Base-by-base conservation (phyloP, 2,888 invertebrate genomes). In the Branchipolynoe longqiensis region DNA sequence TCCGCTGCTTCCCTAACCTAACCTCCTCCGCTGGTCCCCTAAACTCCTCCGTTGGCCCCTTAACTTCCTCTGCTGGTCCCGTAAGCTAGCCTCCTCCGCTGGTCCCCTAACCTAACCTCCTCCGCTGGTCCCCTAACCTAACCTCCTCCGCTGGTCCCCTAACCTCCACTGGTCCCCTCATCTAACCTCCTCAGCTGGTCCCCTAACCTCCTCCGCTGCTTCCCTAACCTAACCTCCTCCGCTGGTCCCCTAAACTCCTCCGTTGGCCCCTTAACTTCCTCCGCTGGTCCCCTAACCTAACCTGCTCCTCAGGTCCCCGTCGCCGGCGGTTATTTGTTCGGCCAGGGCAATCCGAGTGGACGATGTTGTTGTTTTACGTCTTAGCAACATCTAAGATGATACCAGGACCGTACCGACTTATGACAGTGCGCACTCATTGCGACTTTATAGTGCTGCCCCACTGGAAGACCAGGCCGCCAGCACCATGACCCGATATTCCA, bases 291-390 rank as follows among this genome's bases (percentile, higher is more conserved):
- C 62, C 69, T 69, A 69, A 69, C 69, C 69, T 48, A 8, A 8
- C 48, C 8, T 18, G 8, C 48, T 48, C 8, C 18, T 22, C 1
- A 4, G 38, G 38, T n/a, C 33, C 69, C 33, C 69, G 69, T n/a
- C n/a, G n/a, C 69, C 69, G 22, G 22, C 6, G 69, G 69, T 33
- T 69, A 25, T 69, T 69, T 69, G 69, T 69, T 69, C 69, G 33
- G 38, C 69, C 38, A 33, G 36, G 69, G 36, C 38, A 38, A 69
- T 14, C 69, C 69, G 38, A 69, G 69, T 69, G 69, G 38, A 69
- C 18, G 69, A n/a, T n/a, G n/a, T n/a, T n/a, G n/a, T n/a, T n/a
- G n/a, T n/a, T n/a, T n/a, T n/a, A n/a, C n/a, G n/a, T n/a, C n/a
- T n/a, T n/a, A n/a, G n/a, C n/a, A n/a, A n/a, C n/a, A n/a, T n/a